Percentiles rank a stretch among this genome's conserved stretches.
Conservation (phyloP, 1,140 invertebrate species). For the Pseudomyrmex gracilis region DNA sequence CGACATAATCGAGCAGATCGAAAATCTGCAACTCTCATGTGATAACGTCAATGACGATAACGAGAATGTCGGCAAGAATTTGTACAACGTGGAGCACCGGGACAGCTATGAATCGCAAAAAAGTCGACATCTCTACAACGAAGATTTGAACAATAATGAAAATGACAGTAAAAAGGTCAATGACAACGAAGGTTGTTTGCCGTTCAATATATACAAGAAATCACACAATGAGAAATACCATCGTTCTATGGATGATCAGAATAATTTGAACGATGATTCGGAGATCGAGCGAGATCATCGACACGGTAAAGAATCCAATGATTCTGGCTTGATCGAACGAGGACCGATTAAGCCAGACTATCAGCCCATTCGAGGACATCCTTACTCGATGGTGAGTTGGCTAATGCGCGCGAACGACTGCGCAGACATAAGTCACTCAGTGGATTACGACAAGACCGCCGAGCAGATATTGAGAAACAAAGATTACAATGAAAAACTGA, state of each 20-base stretch:
- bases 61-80: conserved; percentile 7
- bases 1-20: conserved; percentile 71
- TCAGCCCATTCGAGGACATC: conserved; percentile 55
- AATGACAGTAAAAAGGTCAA: background rate
- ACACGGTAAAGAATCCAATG: conserved; percentile 32
- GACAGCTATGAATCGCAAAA: background rate
- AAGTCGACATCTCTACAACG: background rate
- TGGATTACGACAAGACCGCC: conserved; percentile 70
- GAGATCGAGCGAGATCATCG: background rate
- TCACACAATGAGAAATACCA: conserved; percentile 1
- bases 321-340: conserved; percentile 68
- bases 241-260: background rate
- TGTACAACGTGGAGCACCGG: background rate
- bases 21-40: conserved; percentile 50
- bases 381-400: conserved; percentile 64
- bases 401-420: background rate
- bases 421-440: background rate
- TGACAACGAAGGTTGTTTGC: background rate
- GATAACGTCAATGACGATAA: background rate
- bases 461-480: conserved; percentile 72
- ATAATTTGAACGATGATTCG: conserved; percentile 1
- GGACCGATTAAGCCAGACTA: conserved; percentile 70
- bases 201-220: conserved; percentile 28
- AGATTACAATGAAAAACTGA: conserved; percentile 71
- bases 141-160: conserved; percentile 47